A percentile compares a stretch with the other conserved stretches of the same genome.
These are phyloP conservation scores for Calliphora vomitoria DNA, from an alignment of 2,888 invertebrate genomes.

Conservation along the genomic window DNA sequence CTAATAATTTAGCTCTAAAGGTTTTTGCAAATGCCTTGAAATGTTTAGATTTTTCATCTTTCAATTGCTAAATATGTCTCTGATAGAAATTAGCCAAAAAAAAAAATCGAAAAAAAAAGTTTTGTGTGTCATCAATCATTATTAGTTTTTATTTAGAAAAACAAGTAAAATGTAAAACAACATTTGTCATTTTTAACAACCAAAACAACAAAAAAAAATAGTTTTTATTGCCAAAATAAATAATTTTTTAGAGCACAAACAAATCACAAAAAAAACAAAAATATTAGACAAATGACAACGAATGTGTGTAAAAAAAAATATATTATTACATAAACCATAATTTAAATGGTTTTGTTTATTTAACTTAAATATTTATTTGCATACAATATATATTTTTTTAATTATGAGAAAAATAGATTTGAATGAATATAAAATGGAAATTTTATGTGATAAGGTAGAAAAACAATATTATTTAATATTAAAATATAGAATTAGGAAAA, in stretches of 20 bases:
- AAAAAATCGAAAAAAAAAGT: constrained; percentile 33
- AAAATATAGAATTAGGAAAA: no score
- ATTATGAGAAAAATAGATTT: neutral
- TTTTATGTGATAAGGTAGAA: neutral
- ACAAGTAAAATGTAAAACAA: constrained; percentile 39
- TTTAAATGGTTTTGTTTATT: constrained; percentile 13
- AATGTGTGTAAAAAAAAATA: constrained; percentile 37
- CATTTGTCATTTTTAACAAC: constrained; percentile 60
- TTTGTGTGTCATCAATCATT: constrained; percentile 64
- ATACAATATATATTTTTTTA: neutral
- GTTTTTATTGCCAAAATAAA: constrained; percentile 62
- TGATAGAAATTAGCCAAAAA: constrained; percentile 19
- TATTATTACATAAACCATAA: constrained; percentile 42
- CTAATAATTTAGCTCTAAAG: neutral
- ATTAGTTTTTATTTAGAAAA: constrained; percentile 36
- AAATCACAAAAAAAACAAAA: constrained; percentile 9
- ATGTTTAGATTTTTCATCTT: neutral
- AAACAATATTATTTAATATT: no score
- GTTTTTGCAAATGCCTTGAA: constrained; percentile 31
- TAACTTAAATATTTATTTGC: neutral
- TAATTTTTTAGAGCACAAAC: constrained; percentile 41
- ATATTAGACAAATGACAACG: constrained; percentile 20
- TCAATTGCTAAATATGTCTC: neutral
- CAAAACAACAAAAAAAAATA: constrained; percentile 12
- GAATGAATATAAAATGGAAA: neutral